Evolutionary conservation across 2,888 invertebrate genomes (phyloP).

Genomic region (Torymus tubicola): DNA sequence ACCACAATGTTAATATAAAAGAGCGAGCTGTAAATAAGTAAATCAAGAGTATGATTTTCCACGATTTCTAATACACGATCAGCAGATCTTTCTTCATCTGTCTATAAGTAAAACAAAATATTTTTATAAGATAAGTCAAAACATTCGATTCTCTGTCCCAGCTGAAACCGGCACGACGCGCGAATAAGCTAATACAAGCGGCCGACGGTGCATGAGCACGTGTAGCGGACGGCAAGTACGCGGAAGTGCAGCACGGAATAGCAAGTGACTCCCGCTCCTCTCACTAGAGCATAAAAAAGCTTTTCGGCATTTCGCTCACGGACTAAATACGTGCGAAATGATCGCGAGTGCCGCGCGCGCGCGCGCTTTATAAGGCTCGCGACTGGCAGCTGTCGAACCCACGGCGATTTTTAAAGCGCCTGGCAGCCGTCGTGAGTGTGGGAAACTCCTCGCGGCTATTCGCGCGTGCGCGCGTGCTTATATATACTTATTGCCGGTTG

Average conservation of each 20-base stretch:
- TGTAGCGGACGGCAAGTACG: slow-evolving; percentile 67
- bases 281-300: slow-evolving; percentile 42
- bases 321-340: slow-evolving; percentile 73
- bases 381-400: slow-evolving; percentile 51
- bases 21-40: too few species aligned
- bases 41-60: too few species aligned
- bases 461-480: slow-evolving; percentile 10
- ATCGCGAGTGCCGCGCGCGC: slow-evolving; percentile 50
- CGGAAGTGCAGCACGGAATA: slow-evolving; percentile 73
- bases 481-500: slow-evolving; percentile 5
- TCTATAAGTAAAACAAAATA: too few species aligned
- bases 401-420: slow-evolving; percentile 54
- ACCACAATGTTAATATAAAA: too few species aligned
- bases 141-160: too few species aligned
- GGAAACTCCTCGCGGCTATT: slow-evolving; percentile 35
- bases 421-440: slow-evolving; percentile 30
- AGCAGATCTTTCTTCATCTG: too few species aligned
- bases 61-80: too few species aligned
- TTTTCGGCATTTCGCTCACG: slow-evolving; percentile 71
- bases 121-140: too few species aligned
- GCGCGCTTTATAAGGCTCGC: slow-evolving; percentile 58
- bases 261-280: slow-evolving; percentile 63
- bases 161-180: too few species aligned
- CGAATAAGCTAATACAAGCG: background rate
- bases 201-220: background rate